Percentiles rank a stretch among this genome's conserved stretches.
These are phyloP conservation scores for Eupsilia transversa DNA, from an alignment of 2,888 invertebrate genomes.

Conservation along the genomic window DNA sequence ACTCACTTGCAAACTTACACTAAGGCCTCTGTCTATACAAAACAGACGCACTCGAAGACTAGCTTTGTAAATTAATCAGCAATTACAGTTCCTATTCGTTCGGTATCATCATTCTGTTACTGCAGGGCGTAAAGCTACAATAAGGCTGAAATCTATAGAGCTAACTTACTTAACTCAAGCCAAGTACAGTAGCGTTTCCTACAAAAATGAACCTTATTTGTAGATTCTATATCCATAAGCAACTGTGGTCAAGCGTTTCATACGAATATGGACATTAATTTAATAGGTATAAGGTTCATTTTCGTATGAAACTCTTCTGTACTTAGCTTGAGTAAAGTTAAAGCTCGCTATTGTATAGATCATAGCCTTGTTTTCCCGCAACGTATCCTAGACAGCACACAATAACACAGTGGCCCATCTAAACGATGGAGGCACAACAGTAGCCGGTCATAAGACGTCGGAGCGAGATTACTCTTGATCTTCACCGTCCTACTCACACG, in stretches of 20 bases:
- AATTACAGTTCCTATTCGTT: not conserved
- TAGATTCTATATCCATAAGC: too few relatives aligned
- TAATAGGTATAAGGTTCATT: not conserved
- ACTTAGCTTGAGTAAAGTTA: not conserved
- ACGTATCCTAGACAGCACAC: not conserved
- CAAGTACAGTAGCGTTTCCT: not conserved
- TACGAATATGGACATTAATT: not conserved
- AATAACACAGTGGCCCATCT: not conserved
- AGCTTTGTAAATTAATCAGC: constrained; percentile 17
- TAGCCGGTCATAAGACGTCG: not conserved
- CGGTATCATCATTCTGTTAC: not conserved
- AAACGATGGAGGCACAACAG: not conserved
- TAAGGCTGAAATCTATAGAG: not conserved
- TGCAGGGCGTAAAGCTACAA: not conserved
- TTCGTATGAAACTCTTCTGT: not conserved
- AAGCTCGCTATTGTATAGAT: not conserved
- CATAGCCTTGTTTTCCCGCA: not conserved
- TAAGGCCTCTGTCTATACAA: constrained; percentile 46
- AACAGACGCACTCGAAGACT: constrained; percentile 32
- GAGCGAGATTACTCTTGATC: not conserved
- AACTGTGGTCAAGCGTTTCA: too few relatives aligned
- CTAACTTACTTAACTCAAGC: not conserved
- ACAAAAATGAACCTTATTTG: not conserved
- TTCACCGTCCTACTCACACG: not conserved
- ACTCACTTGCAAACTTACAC: too few relatives aligned